Evolutionary conservation across 2,113 vertebrate species (phyloP).

Genomic region (Cavia aperea): DNA sequence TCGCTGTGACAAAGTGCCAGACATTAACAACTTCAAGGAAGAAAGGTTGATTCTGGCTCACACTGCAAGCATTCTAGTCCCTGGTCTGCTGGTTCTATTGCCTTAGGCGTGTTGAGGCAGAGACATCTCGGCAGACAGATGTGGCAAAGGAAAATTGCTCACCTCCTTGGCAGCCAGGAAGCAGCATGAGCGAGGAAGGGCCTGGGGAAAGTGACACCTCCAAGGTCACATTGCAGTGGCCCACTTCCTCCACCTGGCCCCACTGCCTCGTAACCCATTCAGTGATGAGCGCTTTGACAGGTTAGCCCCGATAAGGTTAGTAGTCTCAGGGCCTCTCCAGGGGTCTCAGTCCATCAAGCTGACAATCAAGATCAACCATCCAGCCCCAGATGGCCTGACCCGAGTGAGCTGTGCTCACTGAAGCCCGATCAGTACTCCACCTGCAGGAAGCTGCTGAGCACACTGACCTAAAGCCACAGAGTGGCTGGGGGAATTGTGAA

Average conservation of each 20-base stretch:
- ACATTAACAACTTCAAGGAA: neutral
- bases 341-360: neutral
- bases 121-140: neutral
- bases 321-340: neutral
- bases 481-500: constrained; percentile 78
- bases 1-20: neutral
- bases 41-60: neutral
- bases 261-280: neutral
- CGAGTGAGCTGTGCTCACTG: constrained; percentile 55
- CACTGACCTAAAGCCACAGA: constrained; percentile 72
- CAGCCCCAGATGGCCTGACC: constrained; percentile 57
- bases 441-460: constrained; percentile 77
- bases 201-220: neutral
- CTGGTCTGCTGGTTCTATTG: neutral
- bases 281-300: neutral
- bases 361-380: neutral
- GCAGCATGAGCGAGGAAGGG: neutral
- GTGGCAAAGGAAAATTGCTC: neutral
- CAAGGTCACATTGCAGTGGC: neutral
- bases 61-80: neutral
- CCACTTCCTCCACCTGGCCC: neutral
- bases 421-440: constrained; percentile 73
- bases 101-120: neutral
- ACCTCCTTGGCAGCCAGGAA: neutral
- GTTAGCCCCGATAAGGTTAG: neutral